Evolutionary conservation across 2,113 vertebrate species (phyloP).

Genomic region (Numenius arquata): DNA sequence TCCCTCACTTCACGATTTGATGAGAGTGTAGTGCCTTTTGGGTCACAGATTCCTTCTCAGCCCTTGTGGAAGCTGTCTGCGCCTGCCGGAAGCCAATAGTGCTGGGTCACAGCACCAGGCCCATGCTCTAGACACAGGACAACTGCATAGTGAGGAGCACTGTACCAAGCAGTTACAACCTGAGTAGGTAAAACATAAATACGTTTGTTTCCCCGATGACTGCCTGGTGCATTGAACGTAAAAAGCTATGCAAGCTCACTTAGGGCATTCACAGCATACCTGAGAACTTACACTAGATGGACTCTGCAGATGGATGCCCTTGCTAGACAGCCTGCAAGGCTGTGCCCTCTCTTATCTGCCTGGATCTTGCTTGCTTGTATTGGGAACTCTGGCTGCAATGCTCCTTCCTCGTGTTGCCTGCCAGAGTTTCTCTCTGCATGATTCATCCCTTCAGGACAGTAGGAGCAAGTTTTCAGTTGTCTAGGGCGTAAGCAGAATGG

Average conservation of each 20-base stretch:
- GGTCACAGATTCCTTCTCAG: background rate
- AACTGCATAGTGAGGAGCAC: background rate
- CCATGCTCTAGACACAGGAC: background rate
- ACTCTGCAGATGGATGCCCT: background rate
- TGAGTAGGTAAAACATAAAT: background rate
- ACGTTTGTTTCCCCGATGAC: background rate
- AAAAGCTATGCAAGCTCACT: background rate
- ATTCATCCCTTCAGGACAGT: background rate
- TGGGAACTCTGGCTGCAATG: background rate
- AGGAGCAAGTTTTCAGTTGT: background rate
- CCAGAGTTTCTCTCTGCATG: background rate
- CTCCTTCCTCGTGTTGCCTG: background rate
- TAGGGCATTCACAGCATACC: background rate
- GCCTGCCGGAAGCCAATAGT: background rate
- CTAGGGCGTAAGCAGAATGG: background rate
- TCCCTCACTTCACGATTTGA: background rate
- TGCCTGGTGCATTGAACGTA: background rate
- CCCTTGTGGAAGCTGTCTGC: background rate
- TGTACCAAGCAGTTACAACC: background rate
- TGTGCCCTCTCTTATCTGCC: background rate
- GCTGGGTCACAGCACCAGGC: accelerated
- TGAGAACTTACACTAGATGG: background rate
- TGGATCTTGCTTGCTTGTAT: background rate
- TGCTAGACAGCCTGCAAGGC: background rate
- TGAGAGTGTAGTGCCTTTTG: background rate